Evolutionary conservation across 2,797 vertebrate genomes (phyloP).

Genomic region (Serranus cabrilla): DNA sequence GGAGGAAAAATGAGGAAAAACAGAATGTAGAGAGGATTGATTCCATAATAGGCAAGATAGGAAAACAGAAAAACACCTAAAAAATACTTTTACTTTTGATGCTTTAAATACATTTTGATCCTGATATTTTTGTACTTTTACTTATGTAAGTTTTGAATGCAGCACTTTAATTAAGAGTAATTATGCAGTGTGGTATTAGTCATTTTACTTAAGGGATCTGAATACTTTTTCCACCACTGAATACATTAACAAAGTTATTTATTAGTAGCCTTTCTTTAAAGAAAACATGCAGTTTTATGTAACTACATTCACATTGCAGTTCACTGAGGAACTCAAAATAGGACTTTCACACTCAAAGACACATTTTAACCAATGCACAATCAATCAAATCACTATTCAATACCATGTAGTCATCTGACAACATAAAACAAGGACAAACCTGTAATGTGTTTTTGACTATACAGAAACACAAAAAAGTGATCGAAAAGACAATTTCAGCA

Average conservation of each 20-base stretch:
- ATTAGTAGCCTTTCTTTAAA: not conserved
- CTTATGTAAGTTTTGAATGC: too few relatives aligned
- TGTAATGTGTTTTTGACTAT: not conserved
- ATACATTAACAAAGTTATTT: not conserved
- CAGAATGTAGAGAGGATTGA: not conserved
- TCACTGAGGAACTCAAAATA: slow-evolving; percentile 1
- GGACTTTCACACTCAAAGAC: not conserved
- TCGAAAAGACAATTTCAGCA: too few relatives aligned
- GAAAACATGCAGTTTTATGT: not conserved
- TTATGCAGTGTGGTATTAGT: too few relatives aligned
- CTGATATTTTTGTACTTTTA: too few relatives aligned
- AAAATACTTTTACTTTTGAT: too few relatives aligned
- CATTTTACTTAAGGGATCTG: too few relatives aligned
- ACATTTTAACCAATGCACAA: not conserved
- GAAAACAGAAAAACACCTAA: not conserved
- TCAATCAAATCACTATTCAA: not conserved
- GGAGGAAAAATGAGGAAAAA: not conserved
- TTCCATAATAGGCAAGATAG: not conserved
- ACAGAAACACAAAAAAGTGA: not conserved
- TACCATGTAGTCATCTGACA: not conserved
- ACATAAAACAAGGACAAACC: not conserved
- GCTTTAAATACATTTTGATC: too few relatives aligned
- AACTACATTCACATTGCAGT: not conserved
- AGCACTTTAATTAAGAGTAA: too few relatives aligned
- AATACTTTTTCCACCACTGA: too few relatives aligned